A percentile compares a stretch with the other conserved stretches of the same genome.
Conservation (phyloP, 2,797 vertebrate species). For the Myotis daubentonii region DNA sequence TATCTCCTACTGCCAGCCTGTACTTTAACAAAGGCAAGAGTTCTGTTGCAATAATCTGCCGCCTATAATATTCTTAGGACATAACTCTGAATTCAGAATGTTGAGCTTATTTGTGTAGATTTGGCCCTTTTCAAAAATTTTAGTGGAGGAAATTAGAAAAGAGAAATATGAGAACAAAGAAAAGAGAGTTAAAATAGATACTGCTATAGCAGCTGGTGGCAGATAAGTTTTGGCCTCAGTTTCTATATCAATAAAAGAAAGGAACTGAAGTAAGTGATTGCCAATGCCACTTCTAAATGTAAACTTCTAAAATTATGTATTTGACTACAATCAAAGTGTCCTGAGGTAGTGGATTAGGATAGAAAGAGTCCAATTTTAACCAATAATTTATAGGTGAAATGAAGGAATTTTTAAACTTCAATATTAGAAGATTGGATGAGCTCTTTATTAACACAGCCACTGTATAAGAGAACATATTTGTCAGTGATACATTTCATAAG, state of each 20-base stretch:
- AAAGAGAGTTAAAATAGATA: background rate
- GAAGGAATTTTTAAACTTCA: background rate
- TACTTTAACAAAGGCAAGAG: background rate
- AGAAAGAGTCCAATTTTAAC: background rate
- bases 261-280: background rate
- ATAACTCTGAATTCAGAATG: background rate
- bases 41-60: background rate
- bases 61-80: background rate
- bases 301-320: background rate
- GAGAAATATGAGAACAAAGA: background rate
- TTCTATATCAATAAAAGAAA: background rate
- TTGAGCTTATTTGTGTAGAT: slow-evolving; percentile 11
- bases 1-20: background rate
- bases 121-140: background rate
- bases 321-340: background rate
- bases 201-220: background rate
- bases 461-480: background rate
- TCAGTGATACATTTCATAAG: background rate
- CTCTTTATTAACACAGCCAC: background rate
- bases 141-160: background rate
- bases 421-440: background rate
- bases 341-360: background rate
- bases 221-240: background rate
- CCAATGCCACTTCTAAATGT: background rate
- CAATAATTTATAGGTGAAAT: background rate